phyloP scores from a whole-genome alignment of 2,113 vertebrate genomes.

The Pseudorasbora parva region DNA sequence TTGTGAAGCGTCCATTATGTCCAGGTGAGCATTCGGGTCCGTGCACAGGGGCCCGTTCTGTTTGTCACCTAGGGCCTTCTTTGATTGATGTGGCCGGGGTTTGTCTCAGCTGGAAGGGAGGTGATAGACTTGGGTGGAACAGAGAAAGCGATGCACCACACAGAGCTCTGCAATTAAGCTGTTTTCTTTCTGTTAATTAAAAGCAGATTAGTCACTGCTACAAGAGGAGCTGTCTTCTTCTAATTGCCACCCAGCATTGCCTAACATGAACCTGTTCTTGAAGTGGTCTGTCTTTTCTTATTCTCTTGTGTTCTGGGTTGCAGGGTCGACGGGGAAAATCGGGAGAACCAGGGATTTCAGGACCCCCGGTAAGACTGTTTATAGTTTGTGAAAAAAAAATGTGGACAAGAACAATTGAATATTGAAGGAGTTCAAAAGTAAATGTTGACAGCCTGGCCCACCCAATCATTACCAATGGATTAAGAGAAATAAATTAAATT shows the following conservation, averaged over 20 bases:
- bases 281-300: background rate
- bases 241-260: slow-evolving; percentile 32
- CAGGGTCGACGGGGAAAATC: slow-evolving; percentile 78
- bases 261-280: slow-evolving; percentile 55
- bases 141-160: slow-evolving; percentile 73
- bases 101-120: slow-evolving; percentile 68
- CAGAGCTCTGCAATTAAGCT: slow-evolving; percentile 76
- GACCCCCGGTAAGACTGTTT: slow-evolving; percentile 68
- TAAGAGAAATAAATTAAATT: background rate
- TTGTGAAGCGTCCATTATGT: slow-evolving; percentile 31
- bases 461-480: background rate
- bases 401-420: background rate
- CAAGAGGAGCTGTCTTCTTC: slow-evolving; percentile 61
- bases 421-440: background rate
- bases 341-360: slow-evolving; percentile 71
- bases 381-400: background rate
- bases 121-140: slow-evolving; percentile 67
- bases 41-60: background rate
- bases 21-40: background rate
- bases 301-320: slow-evolving; percentile 7
- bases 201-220: slow-evolving; percentile 75
- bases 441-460: background rate
- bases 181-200: slow-evolving; percentile 80
- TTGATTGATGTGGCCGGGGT: slow-evolving; percentile 72
- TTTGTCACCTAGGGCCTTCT: slow-evolving; percentile 48